Base-by-base conservation (phyloP, 2,888 invertebrate genomes). In the Drosophila monieri region DNA sequence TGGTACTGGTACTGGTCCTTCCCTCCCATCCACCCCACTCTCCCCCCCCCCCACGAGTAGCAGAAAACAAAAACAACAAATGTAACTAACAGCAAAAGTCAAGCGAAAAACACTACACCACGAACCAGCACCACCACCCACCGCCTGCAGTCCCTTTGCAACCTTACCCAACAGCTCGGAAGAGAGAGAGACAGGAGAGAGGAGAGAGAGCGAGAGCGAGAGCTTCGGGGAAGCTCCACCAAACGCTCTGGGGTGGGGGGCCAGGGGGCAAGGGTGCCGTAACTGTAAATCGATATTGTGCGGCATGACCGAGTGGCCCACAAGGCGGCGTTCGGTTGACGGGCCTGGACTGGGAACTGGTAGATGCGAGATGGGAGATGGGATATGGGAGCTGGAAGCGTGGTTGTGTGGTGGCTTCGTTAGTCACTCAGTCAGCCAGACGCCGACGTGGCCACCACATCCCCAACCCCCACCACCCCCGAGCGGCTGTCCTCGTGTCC, bases 281-380 rank as follows among this genome's bases (percentile, higher is more conserved):
- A 52, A 52, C 68, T 65, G 78, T 69, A 87, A 85, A 85, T 85
- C 85, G 88, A 85, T 85, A 85, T 73, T 83, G 74, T 87, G 88
- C 85, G 87, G 85, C 83, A 70, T 78, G 88, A 87, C 85, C 85
- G 80, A 87, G 77, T 87, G 80, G 85, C 85, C 80, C 83, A 81
- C 83, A 81, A 73, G 77, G 73, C 77, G 69, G 47, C 53, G 43
- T 39, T 25, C 14, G 51, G 32, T n/a, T 30, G 25, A 12, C 12
- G 53, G 23, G 10, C 15, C 41, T 25, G 14, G 41, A 43, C 32
- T 32, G 32, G 32, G 32, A 32, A n/a, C 32, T 49, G 30, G 47
- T 14, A 6, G 32, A 30, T 44, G 27, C 21, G 21, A 23, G 21
- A 23, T 23, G 30, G 47, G 23, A 8, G 32, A 30, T 44, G 27